These are phyloP conservation scores for Spodoptera littoralis DNA, from an alignment of 2,888 invertebrate genomes.

Conservation along the genomic window DNA sequence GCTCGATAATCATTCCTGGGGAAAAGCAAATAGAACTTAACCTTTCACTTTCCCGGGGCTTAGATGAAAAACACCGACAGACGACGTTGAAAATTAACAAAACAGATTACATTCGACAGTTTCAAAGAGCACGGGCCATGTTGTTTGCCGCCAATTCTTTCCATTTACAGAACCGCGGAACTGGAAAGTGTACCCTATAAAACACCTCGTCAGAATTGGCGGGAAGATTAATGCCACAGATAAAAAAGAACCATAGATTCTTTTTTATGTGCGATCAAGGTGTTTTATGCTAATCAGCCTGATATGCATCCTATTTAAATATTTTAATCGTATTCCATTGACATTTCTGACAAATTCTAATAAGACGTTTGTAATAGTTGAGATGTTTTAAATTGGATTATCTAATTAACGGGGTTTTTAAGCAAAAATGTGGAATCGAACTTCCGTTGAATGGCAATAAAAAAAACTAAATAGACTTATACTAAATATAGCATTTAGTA, in stretches of 20 bases:
- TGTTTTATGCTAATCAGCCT: conserved; percentile 27
- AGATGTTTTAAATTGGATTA: conserved; percentile 8
- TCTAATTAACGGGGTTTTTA: conserved; percentile 5
- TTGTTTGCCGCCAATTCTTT: conserved; percentile 82
- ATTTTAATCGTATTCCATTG: conserved; percentile 7
- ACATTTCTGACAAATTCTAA: conserved; percentile 12
- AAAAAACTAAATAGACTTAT: conserved; percentile 4
- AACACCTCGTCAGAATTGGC: conserved; percentile 58
- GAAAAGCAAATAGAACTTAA: conserved; percentile 67
- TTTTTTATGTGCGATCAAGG: conserved; percentile 13
- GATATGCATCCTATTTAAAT: conserved; percentile 18
- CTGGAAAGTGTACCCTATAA: conserved; percentile 60
- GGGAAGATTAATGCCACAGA: conserved; percentile 53
- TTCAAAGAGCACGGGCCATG: conserved; percentile 74
- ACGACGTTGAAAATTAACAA: conserved; percentile 84
- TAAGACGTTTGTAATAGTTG: conserved; percentile 5
- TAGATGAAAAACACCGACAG: conserved; percentile 76
- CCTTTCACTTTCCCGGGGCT: conserved; percentile 66
- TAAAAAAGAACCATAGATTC: conserved; percentile 50
- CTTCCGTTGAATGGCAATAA: conserved; percentile 19
- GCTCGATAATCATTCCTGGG: conserved; percentile 66
- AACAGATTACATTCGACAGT: conserved; percentile 84
- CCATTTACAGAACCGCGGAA: conserved; percentile 72
- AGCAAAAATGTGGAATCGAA: neutral
- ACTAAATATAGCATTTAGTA: conserved; percentile 17